Percentiles rank a stretch among this genome's conserved stretches.
phyloP scores from a whole-genome alignment of 2,113 vertebrate genomes.

The Jaculus jaculus region DNA sequence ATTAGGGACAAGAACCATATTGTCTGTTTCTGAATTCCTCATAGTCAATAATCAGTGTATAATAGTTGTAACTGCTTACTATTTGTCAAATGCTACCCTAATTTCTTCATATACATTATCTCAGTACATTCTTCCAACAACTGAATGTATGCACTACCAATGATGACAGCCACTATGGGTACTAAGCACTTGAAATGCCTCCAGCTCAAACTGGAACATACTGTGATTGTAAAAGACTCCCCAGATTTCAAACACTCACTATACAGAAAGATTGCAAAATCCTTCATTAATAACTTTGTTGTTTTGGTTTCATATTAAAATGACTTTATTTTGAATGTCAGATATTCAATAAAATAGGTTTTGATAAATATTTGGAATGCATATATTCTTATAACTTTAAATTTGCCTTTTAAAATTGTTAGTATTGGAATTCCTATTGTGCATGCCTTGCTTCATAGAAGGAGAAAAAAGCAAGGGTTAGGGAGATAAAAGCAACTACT shows the following conservation, averaged over 20 bases:
- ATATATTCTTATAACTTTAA: neutral
- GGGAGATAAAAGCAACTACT: slow-evolving; percentile 29
- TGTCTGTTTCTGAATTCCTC: neutral
- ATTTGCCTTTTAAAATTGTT: slow-evolving; percentile 5
- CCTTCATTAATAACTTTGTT: neutral
- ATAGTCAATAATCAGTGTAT: neutral
- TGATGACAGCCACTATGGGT: neutral
- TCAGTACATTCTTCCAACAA: neutral
- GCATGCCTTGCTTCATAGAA: neutral
- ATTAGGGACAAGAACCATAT: neutral
- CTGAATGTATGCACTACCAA: neutral
- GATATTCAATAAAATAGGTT: neutral
- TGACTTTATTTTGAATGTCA: neutral
- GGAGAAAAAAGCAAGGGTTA: slow-evolving; percentile 6
- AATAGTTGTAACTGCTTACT: neutral
- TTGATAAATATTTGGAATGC: neutral
- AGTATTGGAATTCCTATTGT: neutral
- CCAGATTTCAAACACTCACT: neutral
- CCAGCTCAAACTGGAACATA: neutral
- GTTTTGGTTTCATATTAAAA: neutral
- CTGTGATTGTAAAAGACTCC: neutral
- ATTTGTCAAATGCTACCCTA: slow-evolving; percentile 15
- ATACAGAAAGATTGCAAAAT: neutral
- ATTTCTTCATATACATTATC: neutral
- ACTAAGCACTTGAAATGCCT: neutral